Base-by-base conservation (phyloP, 2,888 invertebrate species). In the Pardosa pseudoannulata region DNA sequence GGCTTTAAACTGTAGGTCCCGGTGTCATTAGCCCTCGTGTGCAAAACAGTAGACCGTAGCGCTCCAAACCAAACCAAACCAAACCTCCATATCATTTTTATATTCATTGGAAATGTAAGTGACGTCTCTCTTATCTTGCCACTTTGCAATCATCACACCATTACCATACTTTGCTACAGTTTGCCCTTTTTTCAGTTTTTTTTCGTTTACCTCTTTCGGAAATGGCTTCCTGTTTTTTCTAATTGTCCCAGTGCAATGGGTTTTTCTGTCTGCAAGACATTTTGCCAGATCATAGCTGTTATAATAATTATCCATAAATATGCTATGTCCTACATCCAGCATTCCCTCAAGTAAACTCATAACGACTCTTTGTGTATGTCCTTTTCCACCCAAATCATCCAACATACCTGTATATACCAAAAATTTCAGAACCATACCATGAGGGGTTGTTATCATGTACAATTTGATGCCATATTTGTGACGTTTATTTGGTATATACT, bases 31-130 rank as follows among this genome's bases (percentile, higher is more conserved):
- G n/a, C n/a, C n/a, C n/a, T n/a, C n/a, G n/a, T n/a, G n/a, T n/a
- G n/a, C n/a, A n/a, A n/a, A n/a, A n/a, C n/a, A n/a, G n/a, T n/a
- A n/a, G n/a, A n/a, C n/a, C n/a, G n/a, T n/a, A n/a, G n/a, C n/a
- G n/a, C n/a, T n/a, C n/a, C n/a, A n/a, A n/a, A n/a, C n/a, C n/a
- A n/a, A n/a, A n/a, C n/a, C n/a, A n/a, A n/a, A n/a, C n/a, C n/a
- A n/a, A n/a, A n/a, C 50, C 11, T 36, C 11, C 6, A 50, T 79
- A 79, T 50, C 56, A 79, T 70, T 79, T 79, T 71, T 36, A 28
- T 28, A 70, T 79, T 78, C 67, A 46, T 67, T 78, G 5, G 68
- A 78, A 78, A 78, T 70, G 50, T 70, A 67, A 56, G 56, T 62
- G 27, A 71, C 62, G 6, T 70, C 13, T 79, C 62, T 70, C 31